A percentile compares a stretch with the other conserved stretches of the same genome.
Conservation (phyloP, 2,797 vertebrate genomes). For the Centropyge bicolor region DNA sequence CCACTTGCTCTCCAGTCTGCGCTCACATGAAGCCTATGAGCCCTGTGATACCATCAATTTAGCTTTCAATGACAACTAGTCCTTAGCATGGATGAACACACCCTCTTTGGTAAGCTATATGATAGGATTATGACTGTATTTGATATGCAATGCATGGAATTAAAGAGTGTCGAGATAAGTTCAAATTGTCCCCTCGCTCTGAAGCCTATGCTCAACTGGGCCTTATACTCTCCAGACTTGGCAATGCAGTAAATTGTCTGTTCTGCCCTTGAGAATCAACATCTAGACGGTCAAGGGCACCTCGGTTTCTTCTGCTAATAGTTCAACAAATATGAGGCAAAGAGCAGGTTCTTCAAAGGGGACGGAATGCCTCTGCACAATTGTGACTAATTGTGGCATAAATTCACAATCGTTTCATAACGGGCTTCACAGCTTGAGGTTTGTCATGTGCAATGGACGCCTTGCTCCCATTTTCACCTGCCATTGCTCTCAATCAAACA, state of each 20-base stretch:
- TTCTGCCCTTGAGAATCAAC: slow-evolving; percentile 69
- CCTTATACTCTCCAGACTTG: slow-evolving; percentile 19
- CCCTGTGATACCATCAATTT: slow-evolving; percentile 76
- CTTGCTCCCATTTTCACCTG: slow-evolving; percentile 81
- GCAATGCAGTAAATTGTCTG: slow-evolving; percentile 28
- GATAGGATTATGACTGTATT: slow-evolving; percentile 68
- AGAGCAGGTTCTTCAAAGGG: slow-evolving; percentile 59
- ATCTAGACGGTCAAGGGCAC: slow-evolving; percentile 55
- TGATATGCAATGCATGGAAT: slow-evolving; percentile 67
- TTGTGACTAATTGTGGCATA: slow-evolving; percentile 79
- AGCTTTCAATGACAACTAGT: slow-evolving; percentile 77
- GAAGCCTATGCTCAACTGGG: slow-evolving; percentile 22
- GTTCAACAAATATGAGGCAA: slow-evolving; percentile 41
- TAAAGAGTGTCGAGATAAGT: slow-evolving; percentile 64
- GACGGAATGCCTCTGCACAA: slow-evolving; percentile 48
- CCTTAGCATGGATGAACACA: slow-evolving; percentile 69
- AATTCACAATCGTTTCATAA: slow-evolving; percentile 73
- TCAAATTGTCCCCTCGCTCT: slow-evolving; percentile 33
- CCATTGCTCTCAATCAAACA: slow-evolving; percentile 79
- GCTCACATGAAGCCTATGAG: slow-evolving; percentile 65
- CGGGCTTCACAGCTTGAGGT: slow-evolving; percentile 72
- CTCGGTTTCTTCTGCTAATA: slow-evolving; percentile 43
- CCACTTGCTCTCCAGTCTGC: slow-evolving; percentile 75
- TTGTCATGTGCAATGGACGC: slow-evolving; percentile 66
- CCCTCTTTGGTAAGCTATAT: slow-evolving; percentile 60